Evolutionary conservation across 2,113 vertebrate species (phyloP), one percentile per base, ranked within the genome.

Genomic region (Synodontis membranacea): DNA sequence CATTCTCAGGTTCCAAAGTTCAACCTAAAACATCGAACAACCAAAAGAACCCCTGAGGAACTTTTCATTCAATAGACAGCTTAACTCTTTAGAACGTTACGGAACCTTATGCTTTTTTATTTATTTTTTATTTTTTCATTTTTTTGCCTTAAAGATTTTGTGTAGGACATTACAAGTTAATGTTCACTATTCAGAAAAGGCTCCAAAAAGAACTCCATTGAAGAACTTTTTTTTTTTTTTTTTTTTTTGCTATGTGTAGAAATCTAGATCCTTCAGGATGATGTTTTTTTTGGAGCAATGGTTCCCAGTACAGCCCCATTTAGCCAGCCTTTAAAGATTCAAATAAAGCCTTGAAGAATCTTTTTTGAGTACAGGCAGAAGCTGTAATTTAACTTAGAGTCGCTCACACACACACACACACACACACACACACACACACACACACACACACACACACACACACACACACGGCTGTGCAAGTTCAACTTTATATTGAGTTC

Each of bases 401-500:
- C 15, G 2, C 64, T 23, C 64, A 58, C 58, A 60, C 58, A 60
- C 56, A 60, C 58, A 60, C 58, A 60, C 64, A 39, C 66, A 39
- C 31, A 70, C 66, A 70, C 68, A 50, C 44, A 76, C 46, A 28
- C 74, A 76, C n/a, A 34, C 44, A 48, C 44, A 46, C 72, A 46
- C 72, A 28, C 74, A n/a, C 72, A 76, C 74, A 3, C 74, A 8
- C 75, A 78, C 75, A 54, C 75, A 79, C 75, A 79, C 75, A 79
- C 75, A 79, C 75, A 54, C 75, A 79, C 10, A 74, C 8, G 19
- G 0, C 21, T 0, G 31, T 2, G 11, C 14, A 42, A 31, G 28
- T 78, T 79, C 11, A 9, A 34, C 15, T 79, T 79, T 37, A 79
- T 23, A 79, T 54, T 54, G 76, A 21, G n/a, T 5, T 79, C 2